Base-by-base conservation (phyloP, 2,797 vertebrate genomes). In the Phrynocephalus vlangalii region DNA sequence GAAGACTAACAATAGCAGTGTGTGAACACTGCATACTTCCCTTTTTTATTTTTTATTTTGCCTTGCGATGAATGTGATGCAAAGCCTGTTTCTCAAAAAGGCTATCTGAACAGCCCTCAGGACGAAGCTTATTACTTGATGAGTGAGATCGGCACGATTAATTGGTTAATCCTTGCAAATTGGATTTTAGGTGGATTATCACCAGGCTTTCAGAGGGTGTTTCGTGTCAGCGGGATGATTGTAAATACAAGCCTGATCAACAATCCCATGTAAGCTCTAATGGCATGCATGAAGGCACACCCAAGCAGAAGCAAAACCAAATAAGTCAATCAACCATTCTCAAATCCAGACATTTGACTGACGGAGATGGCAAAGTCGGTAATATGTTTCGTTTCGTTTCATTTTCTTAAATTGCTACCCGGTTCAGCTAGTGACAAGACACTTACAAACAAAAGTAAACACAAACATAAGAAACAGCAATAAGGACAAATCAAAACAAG, bases 91-190 rank as follows among this genome's bases (percentile, higher is more conserved):
- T 71, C 16, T 22, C 67, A 80, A 72, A 44, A 26, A 67, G 18
- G 38, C 9, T 30, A 75, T 81, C 66, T 81, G 30, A 82, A 15
- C 18, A 81, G 44, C 73, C 56, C 70, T 81, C 63, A 82, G 28
- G 75, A 33, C 38, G 30, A 71, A 50, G 70, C 79, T 86, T 11
- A 66, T 82, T 86, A 13, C 52, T 73, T 63, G 33, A 66, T 81
- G 81, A 81, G 81, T 48, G 79, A 86, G 71, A 81, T 86, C 79
- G 50, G 38, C 71, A n/a, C 75, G 56, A 82, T 81, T 75, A 60
- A 82, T 66, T 6, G 68, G 52, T 86, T 81, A 75, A 86, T 86
- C 85, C 79, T 66, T 86, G 56, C 82, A 81, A 81, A 82, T 82
- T 86, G 70, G 70, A 73, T 67, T 86, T 81, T 67, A 66, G 70